Evolutionary conservation across 30 jellyfish, hydroid and myxozoan genomes (phyloP).

Genomic region (Aurelia coerulea): DNA sequence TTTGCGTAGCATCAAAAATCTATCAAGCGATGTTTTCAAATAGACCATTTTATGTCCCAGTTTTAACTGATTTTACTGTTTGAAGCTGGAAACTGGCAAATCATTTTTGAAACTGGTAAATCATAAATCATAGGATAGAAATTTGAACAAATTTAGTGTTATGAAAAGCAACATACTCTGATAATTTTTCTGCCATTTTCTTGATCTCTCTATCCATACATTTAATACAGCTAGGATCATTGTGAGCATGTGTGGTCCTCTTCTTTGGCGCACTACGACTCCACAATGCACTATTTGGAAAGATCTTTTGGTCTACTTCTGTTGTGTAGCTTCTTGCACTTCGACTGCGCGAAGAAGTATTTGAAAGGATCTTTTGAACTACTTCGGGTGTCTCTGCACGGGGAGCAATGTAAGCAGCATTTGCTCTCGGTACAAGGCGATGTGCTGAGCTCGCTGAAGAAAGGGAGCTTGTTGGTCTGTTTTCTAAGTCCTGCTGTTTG

Average conservation of each 20-base stretch:
- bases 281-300: neutral
- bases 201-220: constrained; percentile 51
- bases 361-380: constrained; percentile 9
- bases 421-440: neutral
- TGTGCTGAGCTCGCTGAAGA: constrained; percentile 11
- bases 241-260: constrained; percentile 13
- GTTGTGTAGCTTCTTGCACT: neutral
- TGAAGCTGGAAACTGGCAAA: too few species aligned
- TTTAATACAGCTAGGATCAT: constrained; percentile 29
- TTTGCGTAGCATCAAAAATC: too few species aligned
- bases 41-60: too few species aligned
- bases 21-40: too few species aligned
- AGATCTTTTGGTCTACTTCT: constrained; percentile 10
- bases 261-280: constrained; percentile 4
- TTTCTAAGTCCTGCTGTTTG: neutral
- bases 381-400: constrained; percentile 18
- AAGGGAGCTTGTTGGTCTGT: constrained; percentile 28
- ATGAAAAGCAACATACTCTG: constrained; percentile 20
- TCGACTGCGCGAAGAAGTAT: neutral
- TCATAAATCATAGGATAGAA: too few species aligned
- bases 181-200: constrained; percentile 41
- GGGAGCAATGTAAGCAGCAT: neutral
- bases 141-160: too few species aligned
- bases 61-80: too few species aligned
- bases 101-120: too few species aligned